Conservation (phyloP, 2,888 invertebrate species). For the Agriopis marginaria region DNA sequence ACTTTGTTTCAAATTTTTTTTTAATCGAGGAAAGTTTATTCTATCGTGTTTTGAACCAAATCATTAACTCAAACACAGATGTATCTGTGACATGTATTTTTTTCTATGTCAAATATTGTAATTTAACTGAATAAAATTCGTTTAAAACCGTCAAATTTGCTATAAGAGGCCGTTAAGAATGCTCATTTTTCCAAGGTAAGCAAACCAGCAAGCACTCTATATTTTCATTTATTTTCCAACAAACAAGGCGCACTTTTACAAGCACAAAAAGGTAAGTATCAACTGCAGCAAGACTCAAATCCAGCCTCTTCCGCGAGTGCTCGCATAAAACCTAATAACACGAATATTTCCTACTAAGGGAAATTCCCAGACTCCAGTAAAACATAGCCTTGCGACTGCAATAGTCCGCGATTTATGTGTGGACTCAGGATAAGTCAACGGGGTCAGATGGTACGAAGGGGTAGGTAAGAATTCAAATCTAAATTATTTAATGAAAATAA, state of each 20-base stretch:
- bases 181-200: not conserved
- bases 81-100: too few species aligned
- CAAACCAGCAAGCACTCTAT: not conserved
- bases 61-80: too few species aligned
- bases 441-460: not conserved
- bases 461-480: not conserved
- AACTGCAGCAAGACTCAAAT: constrained; percentile 15
- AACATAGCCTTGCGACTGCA: constrained; percentile 35
- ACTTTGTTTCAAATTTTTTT: too few species aligned
- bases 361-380: constrained; percentile 37
- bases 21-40: too few species aligned
- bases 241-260: not conserved
- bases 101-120: too few species aligned
- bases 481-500: too few species aligned
- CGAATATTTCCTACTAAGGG: constrained; percentile 35
- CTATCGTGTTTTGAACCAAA: too few species aligned
- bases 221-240: not conserved
- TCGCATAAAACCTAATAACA: constrained; percentile 35
- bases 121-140: too few species aligned
- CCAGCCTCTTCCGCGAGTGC: constrained; percentile 21
- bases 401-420: constrained; percentile 27
- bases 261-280: not conserved
- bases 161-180: too few species aligned
- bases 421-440: constrained; percentile 11
- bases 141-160: too few species aligned